These are phyloP conservation scores for Ambastaia sidthimunki DNA, from an alignment of 2,797 vertebrate species.

Conservation along the genomic window DNA sequence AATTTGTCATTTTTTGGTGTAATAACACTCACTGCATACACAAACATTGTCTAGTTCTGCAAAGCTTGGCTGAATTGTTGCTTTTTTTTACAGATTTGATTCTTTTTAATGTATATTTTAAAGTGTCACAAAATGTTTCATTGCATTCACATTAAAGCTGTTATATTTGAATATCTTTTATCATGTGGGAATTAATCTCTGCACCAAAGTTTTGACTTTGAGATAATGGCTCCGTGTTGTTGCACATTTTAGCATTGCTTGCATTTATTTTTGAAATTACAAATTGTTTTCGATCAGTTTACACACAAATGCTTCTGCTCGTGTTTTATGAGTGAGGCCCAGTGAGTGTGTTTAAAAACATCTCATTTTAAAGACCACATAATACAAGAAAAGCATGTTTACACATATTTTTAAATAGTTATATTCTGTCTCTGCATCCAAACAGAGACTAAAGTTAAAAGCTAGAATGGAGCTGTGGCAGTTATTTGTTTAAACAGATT, in stretches of 20 bases:
- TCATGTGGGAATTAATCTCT: slow-evolving; percentile 1
- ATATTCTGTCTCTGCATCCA: not conserved
- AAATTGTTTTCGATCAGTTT: not conserved
- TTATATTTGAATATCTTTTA: slow-evolving; percentile 42
- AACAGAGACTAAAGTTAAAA: not conserved
- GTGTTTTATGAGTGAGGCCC: too few species aligned
- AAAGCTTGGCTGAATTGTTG: slow-evolving; percentile 9
- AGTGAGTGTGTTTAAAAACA: too few species aligned
- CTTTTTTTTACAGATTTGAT: not conserved
- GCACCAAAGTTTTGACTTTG: slow-evolving; percentile 28
- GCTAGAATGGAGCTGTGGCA: not conserved
- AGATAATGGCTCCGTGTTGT: slow-evolving; percentile 50
- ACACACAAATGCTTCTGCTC: not conserved
- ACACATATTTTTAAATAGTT: not conserved
- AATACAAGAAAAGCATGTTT: not conserved
- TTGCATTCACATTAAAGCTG: slow-evolving; percentile 24
- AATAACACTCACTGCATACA: not conserved
- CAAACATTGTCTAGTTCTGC: not conserved
- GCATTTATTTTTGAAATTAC: not conserved
- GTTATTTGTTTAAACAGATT: too few species aligned
- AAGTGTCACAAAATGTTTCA: slow-evolving; percentile 54
- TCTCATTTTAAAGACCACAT: too few species aligned
- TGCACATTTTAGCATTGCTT: slow-evolving; percentile 47
- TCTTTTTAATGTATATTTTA: slow-evolving; percentile 30
- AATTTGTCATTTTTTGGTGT: not conserved